Conservation (phyloP, 2,888 invertebrate species). For the Rhingia rostrata region DNA sequence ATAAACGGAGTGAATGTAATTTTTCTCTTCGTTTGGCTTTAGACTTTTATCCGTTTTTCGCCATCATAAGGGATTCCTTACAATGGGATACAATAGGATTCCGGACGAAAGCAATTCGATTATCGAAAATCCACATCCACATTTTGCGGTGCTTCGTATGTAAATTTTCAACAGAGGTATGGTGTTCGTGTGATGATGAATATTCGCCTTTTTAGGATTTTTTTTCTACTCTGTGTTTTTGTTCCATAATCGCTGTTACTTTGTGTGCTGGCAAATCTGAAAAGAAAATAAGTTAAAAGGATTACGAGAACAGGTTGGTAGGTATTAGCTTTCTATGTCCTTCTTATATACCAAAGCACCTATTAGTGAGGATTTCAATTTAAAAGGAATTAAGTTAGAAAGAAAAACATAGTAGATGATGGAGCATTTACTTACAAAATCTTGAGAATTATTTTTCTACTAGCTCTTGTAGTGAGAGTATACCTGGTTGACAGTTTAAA, state of each 20-base stretch:
- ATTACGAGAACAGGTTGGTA: conserved; percentile 18
- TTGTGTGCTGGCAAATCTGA: conserved; percentile 48
- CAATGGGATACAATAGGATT: conserved; percentile 70
- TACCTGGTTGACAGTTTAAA: too few species aligned
- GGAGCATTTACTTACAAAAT: too few species aligned
- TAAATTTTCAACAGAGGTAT: conserved; percentile 62
- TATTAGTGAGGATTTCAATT: too few species aligned
- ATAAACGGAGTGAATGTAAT: conserved; percentile 72
- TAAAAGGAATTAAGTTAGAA: too few species aligned
- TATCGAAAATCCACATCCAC: conserved; percentile 74
- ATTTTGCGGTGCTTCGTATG: conserved; percentile 73
- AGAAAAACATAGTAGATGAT: too few species aligned
- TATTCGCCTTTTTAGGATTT: not conserved
- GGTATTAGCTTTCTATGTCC: too few species aligned
- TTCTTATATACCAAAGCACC: too few species aligned
- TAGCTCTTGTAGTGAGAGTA: too few species aligned
- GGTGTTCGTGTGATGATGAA: conserved; percentile 4
- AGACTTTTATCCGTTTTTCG: conserved; percentile 72
- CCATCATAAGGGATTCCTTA: conserved; percentile 73
- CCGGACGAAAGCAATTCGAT: conserved; percentile 74
- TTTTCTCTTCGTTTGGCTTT: conserved; percentile 73
- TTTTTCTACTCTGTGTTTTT: conserved; percentile 20
- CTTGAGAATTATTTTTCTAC: too few species aligned
- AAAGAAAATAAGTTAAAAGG: conserved; percentile 63
- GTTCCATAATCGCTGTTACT: conserved; percentile 47